Percentiles rank a stretch among this genome's conserved stretches.
Evolutionary conservation across 2,113 vertebrate species (phyloP).

Genomic region (Oreocharis arfaki): DNA sequence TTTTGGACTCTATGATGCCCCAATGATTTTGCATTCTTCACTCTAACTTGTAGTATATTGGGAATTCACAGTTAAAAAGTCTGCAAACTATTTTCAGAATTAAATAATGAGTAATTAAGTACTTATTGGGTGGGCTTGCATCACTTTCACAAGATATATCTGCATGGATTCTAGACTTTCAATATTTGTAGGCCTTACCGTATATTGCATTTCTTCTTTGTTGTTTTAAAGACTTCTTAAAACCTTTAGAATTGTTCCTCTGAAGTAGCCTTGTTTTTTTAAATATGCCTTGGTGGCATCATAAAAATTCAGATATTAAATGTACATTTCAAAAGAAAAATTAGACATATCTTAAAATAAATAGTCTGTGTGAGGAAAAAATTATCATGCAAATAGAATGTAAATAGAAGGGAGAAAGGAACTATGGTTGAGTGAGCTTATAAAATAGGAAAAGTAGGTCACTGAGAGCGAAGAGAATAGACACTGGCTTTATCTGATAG

Average conservation of each 20-base stretch:
- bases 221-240: neutral
- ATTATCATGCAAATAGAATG: neutral
- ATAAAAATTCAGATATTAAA: neutral
- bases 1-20: neutral
- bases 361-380: neutral
- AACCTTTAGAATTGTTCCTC: neutral
- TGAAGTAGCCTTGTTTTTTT: neutral
- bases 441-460: conserved; percentile 19
- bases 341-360: neutral
- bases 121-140: neutral
- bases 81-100: neutral
- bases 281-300: neutral
- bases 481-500: conserved; percentile 1
- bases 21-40: neutral
- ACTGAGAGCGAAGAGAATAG: neutral
- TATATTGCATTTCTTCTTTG: neutral
- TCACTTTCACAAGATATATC: neutral
- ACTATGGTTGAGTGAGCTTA: neutral
- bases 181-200: neutral
- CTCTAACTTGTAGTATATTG: neutral
- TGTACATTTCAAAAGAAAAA: neutral
- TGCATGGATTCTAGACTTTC: neutral
- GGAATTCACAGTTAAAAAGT: neutral
- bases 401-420: neutral
- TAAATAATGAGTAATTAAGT: neutral